Evolutionary conservation across 1,140 invertebrate species (phyloP), one percentile per base, ranked within the genome.

Genomic region (Tetramorium simillimum): DNA sequence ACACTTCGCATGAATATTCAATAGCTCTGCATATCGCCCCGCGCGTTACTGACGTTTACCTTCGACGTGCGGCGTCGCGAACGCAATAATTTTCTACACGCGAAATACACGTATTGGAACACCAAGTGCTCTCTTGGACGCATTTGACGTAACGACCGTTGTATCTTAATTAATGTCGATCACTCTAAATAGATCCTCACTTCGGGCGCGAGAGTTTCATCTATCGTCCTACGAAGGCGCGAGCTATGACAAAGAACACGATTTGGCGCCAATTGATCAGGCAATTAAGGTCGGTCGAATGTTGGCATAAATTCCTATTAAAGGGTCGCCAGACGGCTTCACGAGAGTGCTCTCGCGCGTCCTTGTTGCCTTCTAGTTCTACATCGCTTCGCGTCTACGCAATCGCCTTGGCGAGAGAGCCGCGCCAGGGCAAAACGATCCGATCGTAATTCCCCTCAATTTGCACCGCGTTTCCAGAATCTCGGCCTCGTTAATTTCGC

Each of bases 261-360:
- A 86, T 88, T 90, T 49, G 18, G 28, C 87, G 63, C 73, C 90
- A 86, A 91, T 87, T 91, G 89, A 91, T 91, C 75, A 76, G 69
- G 82, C 89, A 88, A 91, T 90, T 87, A 90, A 86, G 84, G 67
- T n/a, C 77, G 51, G 89, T 60, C 69, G 28, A 86, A 84, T 76
- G 90, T 86, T 88, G 90, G 82, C 90, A 91, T 88, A 88, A 91
- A 90, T 91, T 86, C 84, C 87, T 81, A 91, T 91, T 63, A 90
- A 90, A 76, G 60, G 89, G 89, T 90, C 86, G 63, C 16, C 49
- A 24, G 60, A 85, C 67, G 56, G 33, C 33, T 58, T 58, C 43
- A 51, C 67, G 49, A 88, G 51, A 88, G 33, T 33, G 18, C 37
- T 62, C 49, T 56, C 78, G 24, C 28, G 40, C 65, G 78, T 70